Percentiles rank a stretch among this genome's conserved stretches.
Conservation (phyloP, 1,140 invertebrate species). For the Gonatopus flavifemur region DNA sequence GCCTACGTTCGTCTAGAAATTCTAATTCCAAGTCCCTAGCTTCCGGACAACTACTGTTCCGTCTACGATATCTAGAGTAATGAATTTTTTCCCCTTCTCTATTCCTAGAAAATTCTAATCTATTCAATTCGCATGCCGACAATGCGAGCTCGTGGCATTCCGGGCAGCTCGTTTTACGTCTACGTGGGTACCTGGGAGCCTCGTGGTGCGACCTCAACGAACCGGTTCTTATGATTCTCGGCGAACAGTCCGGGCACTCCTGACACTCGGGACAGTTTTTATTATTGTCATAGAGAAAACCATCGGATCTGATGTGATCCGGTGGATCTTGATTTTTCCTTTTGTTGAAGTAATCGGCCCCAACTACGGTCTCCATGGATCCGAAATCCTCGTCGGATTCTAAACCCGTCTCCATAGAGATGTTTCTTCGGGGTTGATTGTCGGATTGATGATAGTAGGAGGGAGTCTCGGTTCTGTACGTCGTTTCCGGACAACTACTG, state of each 20-base stretch:
- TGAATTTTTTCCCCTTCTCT: too few species aligned
- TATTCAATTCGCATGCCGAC: conserved; percentile 24
- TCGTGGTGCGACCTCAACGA: conserved; percentile 17
- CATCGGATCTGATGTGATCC: conserved; percentile 14
- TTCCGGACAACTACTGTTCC: conserved; percentile 54
- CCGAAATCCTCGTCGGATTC: conserved; percentile 52
- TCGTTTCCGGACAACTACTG: conserved; percentile 47
- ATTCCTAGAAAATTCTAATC: not conserved
- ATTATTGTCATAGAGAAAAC: conserved; percentile 17
- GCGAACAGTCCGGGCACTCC: conserved; percentile 13
- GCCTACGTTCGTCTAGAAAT: conserved; percentile 33
- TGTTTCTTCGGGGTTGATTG: not conserved
- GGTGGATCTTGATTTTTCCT: conserved; percentile 4
- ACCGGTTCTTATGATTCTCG: conserved; percentile 24
- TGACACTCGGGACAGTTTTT: too few species aligned
- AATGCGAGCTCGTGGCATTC: conserved; percentile 40
- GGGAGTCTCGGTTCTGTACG: conserved; percentile 24
- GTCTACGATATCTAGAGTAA: conserved; percentile 39
- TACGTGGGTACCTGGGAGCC: conserved; percentile 14
- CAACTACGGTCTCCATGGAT: conserved; percentile 48
- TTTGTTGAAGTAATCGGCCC: conserved; percentile 27
- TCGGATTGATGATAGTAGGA: conserved; percentile 7
- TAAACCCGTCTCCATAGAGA: conserved; percentile 5
- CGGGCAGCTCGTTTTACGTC: conserved; percentile 42
- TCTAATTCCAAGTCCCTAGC: conserved; percentile 43